Evolutionary conservation across 2,797 vertebrate species (phyloP).

Genomic region (Martes flavigula): DNA sequence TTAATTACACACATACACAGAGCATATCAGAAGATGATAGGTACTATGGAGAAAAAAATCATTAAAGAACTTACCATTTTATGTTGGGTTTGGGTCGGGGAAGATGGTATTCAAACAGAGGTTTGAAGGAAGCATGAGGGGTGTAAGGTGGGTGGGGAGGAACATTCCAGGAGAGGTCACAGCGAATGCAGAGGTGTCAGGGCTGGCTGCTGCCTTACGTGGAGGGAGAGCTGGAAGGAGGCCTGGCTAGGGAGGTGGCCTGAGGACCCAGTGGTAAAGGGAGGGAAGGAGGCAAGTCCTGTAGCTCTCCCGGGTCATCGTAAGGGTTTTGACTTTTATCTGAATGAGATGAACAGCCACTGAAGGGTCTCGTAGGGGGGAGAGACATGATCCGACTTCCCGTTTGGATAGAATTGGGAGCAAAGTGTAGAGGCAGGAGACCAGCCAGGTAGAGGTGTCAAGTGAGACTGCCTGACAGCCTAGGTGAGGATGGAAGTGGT

Average conservation of each 20-base stretch:
- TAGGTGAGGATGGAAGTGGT: neutral
- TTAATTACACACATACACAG: neutral
- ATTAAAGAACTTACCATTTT: neutral
- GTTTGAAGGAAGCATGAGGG: neutral
- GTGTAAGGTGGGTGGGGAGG: neutral
- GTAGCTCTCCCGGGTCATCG: neutral
- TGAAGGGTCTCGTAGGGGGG: neutral
- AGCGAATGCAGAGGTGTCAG: neutral
- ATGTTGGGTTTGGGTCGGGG: neutral
- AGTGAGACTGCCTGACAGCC: neutral
- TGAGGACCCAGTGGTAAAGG: neutral
- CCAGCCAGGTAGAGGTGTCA: neutral
- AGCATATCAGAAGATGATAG: neutral
- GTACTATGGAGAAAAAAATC: neutral
- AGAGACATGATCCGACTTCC: neutral
- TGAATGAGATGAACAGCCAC: neutral
- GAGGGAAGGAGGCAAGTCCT: neutral
- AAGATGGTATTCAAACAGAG: neutral
- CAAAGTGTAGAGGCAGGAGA: neutral
- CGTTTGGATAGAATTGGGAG: neutral
- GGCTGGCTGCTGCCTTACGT: neutral
- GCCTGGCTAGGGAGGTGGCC: neutral
- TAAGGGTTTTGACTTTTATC: neutral
- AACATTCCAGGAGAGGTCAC: neutral
- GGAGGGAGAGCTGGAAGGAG: neutral